phyloP scores from a whole-genome alignment of 1,140 invertebrate genomes.

The Drosophila grimshawi region DNA sequence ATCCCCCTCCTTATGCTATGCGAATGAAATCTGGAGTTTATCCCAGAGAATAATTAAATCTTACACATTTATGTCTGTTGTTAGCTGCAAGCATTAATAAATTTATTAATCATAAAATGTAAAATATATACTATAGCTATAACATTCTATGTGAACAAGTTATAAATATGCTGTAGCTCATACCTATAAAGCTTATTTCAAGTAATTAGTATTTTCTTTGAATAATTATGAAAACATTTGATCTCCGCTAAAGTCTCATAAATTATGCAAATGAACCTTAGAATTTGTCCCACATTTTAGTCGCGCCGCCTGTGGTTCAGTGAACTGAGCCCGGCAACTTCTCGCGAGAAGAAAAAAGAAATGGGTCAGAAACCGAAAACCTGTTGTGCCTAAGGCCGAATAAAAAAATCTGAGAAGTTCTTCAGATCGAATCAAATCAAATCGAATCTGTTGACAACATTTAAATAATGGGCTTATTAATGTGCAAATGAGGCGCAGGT shows the following conservation, averaged over 20 bases:
- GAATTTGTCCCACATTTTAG: constrained; percentile 65
- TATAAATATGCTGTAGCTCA: neutral
- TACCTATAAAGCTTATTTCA: neutral
- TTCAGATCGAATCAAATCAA: constrained; percentile 17
- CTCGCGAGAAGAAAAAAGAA: constrained; percentile 36
- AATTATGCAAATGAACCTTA: constrained; percentile 71
- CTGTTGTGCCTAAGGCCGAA: constrained; percentile 37
- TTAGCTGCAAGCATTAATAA: no score
- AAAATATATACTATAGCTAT: no score
- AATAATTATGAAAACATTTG: constrained; percentile 27
- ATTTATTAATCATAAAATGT: no score
- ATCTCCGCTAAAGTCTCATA: constrained; percentile 41
- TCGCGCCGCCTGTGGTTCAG: constrained; percentile 52
- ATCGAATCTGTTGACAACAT: constrained; percentile 37
- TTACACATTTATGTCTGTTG: no score
- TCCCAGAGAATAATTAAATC: no score
- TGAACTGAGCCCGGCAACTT: constrained; percentile 44
- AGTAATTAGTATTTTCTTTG: neutral
- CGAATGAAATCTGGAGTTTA: no score
- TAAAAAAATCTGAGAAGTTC: neutral
- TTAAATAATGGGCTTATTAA: constrained; percentile 78
- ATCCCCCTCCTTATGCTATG: no score
- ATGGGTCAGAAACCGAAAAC: constrained; percentile 69
- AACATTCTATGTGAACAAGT: no score
- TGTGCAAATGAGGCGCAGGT: constrained; percentile 68